A percentile compares a stretch with the other conserved stretches of the same genome.
Conservation (phyloP, 2,888 invertebrate genomes). For the Silvanus unidentatus region DNA sequence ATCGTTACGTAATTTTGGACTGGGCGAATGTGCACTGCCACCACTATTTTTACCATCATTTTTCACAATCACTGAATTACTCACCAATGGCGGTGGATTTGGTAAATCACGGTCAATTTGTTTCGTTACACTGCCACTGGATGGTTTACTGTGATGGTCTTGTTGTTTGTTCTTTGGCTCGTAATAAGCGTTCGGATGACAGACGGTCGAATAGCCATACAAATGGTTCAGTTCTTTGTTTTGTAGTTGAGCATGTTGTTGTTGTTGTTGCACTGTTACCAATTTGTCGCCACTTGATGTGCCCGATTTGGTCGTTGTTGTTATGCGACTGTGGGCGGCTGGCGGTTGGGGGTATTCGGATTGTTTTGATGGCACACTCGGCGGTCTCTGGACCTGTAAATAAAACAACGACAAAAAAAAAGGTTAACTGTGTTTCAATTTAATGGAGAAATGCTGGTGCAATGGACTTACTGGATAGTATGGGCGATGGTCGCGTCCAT, state of each 20-base stretch:
- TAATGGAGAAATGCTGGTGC: too few relatives aligned
- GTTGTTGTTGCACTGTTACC: slow-evolving; percentile 19
- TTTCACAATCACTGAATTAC: slow-evolving; percentile 73
- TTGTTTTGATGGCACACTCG: slow-evolving; percentile 42
- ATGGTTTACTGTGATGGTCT: slow-evolving; percentile 27
- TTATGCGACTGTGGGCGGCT: slow-evolving; percentile 45
- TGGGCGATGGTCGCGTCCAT: slow-evolving; percentile 36
- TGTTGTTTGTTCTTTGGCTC: slow-evolving; percentile 55
- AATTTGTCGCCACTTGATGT: slow-evolving; percentile 25
- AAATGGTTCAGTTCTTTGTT: slow-evolving; percentile 52
- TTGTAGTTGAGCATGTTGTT: slow-evolving; percentile 7
- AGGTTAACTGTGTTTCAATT: neutral
- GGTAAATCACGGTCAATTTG: slow-evolving; percentile 44
- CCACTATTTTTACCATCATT: slow-evolving; percentile 59
- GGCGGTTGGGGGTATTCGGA: slow-evolving; percentile 49
- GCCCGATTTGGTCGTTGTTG: slow-evolving; percentile 14
- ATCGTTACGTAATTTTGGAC: slow-evolving; percentile 52
- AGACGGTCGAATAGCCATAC: slow-evolving; percentile 58
- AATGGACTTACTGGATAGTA: slow-evolving; percentile 21
- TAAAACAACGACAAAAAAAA: neutral
- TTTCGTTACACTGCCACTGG: slow-evolving; percentile 29
- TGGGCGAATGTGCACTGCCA: slow-evolving; percentile 53
- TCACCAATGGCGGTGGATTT: slow-evolving; percentile 62
- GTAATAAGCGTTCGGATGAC: slow-evolving; percentile 38
- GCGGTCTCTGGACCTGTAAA: slow-evolving; percentile 36